Evolutionary conservation across 2,888 invertebrate genomes (phyloP).

Genomic region (Leucophora obtusa): DNA sequence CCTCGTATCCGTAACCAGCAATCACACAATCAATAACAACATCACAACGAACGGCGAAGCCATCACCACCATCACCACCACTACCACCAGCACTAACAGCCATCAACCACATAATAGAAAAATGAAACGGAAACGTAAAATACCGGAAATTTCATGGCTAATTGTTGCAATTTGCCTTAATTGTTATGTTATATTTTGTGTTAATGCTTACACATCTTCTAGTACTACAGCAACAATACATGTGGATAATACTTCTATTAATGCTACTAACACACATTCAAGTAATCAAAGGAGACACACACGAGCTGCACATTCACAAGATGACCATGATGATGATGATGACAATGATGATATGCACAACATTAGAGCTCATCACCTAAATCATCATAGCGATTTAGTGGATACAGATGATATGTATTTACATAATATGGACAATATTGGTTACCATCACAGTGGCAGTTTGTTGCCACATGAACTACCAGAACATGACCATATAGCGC

Average conservation of each 20-base stretch:
- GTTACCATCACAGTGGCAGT: conserved; percentile 58
- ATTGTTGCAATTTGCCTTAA: conserved; percentile 75
- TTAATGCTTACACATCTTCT: conserved; percentile 8
- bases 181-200: conserved; percentile 59
- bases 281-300: conserved; percentile 22
- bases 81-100: background rate
- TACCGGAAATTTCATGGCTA: conserved; percentile 76
- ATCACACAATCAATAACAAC: background rate
- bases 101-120: conserved; percentile 65
- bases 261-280: background rate
- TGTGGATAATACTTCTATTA: background rate
- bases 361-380: conserved; percentile 64
- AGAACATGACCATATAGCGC: conserved; percentile 75
- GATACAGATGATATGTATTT: conserved; percentile 57
- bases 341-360: conserved; percentile 48
- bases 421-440: conserved; percentile 64
- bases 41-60: background rate
- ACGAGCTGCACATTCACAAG: conserved; percentile 59
- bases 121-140: conserved; percentile 75
- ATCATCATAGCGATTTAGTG: conserved; percentile 69
- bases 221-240: conserved; percentile 19
- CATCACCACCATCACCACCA: conserved; percentile 13
- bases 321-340: conserved; percentile 56
- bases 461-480: conserved; percentile 71
- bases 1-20: conserved; percentile 36